A percentile compares a stretch with the other conserved stretches of the same genome.
Conservation (phyloP, 2,797 vertebrate genomes). For the Pteronotus mesoamericanus region DNA sequence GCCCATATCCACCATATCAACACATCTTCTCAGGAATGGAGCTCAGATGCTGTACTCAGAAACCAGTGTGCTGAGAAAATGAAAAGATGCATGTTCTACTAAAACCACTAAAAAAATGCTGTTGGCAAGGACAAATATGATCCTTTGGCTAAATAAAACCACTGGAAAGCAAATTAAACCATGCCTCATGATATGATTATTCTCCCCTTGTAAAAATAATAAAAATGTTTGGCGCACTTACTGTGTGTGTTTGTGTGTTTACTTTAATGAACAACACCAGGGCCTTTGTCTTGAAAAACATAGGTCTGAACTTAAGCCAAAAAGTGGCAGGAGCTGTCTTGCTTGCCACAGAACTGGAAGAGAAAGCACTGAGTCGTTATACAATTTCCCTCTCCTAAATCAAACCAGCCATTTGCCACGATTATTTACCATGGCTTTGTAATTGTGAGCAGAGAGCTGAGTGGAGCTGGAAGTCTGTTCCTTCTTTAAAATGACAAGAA, state of each 20-base stretch:
- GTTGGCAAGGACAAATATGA: slow-evolving; percentile 22
- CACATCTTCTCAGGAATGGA: not conserved
- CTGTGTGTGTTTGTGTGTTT: not conserved
- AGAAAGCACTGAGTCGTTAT: not conserved
- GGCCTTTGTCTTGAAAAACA: not conserved
- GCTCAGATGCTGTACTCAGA: not conserved
- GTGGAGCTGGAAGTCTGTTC: slow-evolving; percentile 30
- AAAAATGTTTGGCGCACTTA: slow-evolving; percentile 24
- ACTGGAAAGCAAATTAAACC: slow-evolving; percentile 59
- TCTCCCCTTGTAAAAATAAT: slow-evolving; percentile 50
- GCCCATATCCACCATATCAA: not conserved
- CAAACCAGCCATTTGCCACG: slow-evolving; percentile 50
- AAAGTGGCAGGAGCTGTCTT: not conserved
- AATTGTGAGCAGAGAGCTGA: slow-evolving; percentile 48
- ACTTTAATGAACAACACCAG: not conserved
- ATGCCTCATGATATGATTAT: slow-evolving; percentile 15
- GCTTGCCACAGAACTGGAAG: slow-evolving; percentile 16
- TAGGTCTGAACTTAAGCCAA: slow-evolving; percentile 24
- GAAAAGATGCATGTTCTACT: slow-evolving; percentile 46
- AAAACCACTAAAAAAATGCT: slow-evolving; percentile 43
- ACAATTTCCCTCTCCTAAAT: slow-evolving; percentile 48
- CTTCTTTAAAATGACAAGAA: slow-evolving; percentile 66
- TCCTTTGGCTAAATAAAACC: slow-evolving; percentile 52
- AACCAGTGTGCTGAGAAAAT: slow-evolving; percentile 31
- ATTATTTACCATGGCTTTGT: slow-evolving; percentile 60